These are phyloP conservation scores for Bothrops jararaca DNA, from an alignment of 2,113 vertebrate species.

Conservation along the genomic window DNA sequence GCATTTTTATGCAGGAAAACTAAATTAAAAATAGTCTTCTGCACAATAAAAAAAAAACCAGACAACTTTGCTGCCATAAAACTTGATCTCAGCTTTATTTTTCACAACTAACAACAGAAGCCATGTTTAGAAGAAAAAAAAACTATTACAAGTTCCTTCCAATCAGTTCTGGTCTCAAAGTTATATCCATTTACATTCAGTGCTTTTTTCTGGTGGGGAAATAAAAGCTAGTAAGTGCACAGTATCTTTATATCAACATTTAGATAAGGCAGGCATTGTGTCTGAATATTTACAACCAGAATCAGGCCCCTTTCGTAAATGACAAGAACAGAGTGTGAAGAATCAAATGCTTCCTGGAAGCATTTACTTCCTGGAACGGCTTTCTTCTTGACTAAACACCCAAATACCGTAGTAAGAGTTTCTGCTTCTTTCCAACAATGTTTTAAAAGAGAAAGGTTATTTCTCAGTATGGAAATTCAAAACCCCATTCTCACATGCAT, in stretches of 20 bases:
- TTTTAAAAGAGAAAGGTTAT: slow-evolving; percentile 3
- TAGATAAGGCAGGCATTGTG: neutral
- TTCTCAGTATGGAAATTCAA: neutral
- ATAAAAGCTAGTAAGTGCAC: neutral
- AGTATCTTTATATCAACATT: neutral
- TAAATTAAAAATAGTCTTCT: neutral
- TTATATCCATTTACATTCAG: neutral
- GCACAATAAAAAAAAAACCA: neutral
- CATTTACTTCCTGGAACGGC: neutral
- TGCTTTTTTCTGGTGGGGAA: neutral
- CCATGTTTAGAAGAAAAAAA: too few species aligned
- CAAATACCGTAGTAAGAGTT: neutral
- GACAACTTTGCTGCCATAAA: neutral
- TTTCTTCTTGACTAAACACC: neutral
- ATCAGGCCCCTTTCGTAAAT: neutral
- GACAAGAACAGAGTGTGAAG: neutral
- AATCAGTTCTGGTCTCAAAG: neutral
- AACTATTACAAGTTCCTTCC: neutral
- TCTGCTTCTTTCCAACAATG: neutral
- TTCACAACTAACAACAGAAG: neutral
- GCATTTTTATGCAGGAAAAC: neutral
- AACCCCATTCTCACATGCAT: neutral
- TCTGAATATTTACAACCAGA: neutral
- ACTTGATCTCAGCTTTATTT: neutral
- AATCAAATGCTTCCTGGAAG: neutral